Evolutionary conservation across 2,113 vertebrate genomes (phyloP), one percentile per base, ranked within the genome.

Genomic region (Rhea pennata): DNA sequence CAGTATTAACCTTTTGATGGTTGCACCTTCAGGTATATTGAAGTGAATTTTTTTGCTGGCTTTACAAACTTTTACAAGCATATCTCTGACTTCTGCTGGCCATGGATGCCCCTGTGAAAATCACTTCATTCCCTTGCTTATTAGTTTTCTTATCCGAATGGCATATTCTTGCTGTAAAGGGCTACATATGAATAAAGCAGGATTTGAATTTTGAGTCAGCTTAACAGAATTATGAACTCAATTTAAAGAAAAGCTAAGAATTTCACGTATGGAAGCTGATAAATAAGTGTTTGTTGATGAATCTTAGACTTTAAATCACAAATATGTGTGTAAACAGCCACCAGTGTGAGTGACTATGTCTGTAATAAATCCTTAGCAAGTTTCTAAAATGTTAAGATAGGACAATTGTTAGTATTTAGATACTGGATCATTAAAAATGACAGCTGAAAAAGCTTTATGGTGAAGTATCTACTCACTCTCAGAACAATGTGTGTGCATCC

Each of bases 1-100:
- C 77, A 50, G 40, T 80, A 69, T 85, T 93, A 77, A 93, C 50
- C 21, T 88, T 93, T 96, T 86, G 40, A 71, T n/a, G 50, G 56
- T 64, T 71, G 16, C 39, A 42, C 92, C 40, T 50, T 54, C 19
- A 56, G 9, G 19, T 56, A 4, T 75, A 27, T 40, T 48, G 33
- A 82, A 75, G 21, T 22, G 16, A 19, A 31, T 75, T 75, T 9
- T 29, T 56, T 5, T 51, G 31, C 14, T 85, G 54, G 24, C 40
- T 74, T 54, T 75, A n/a, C 51, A 69, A 6, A 42, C 40, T 56
- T 67, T 29, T 48, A 8, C 17, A 48, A 48, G 46, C 17, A 39
- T 31, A 84, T 54, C 46, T 61, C 31, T 44, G 42, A 46, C 50
- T 88, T 16, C 29, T 40, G 21, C 36, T 73, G 79, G n/a, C 46